Evolutionary conservation across 2,113 vertebrate genomes (phyloP), one percentile per base, ranked within the genome.

Genomic region (Hystrix cristata): DNA sequence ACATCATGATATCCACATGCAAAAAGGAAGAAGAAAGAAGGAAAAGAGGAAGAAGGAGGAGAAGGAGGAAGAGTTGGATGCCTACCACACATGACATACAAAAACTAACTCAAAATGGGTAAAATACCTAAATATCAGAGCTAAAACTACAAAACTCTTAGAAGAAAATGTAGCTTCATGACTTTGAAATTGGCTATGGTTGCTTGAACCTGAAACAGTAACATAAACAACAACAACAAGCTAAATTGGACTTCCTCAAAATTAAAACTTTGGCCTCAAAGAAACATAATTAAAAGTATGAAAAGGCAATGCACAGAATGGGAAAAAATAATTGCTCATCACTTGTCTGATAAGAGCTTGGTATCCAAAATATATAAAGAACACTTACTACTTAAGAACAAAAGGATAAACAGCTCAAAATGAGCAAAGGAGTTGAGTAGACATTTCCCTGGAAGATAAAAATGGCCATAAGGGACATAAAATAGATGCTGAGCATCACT

Each of bases 61-160:
- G n/a, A n/a, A n/a, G 38, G 79, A 38, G 21, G 2, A 8, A 7
- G 18, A 18, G 27, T 4, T 81, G 48, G 81, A 55, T 15, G 12
- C 11, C 23, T 80, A 38, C 53, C 69, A 85, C 72, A 64, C 9
- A 71, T 72, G 19, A 80, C 78, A 57, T 71, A 31, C n/a, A 80
- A 74, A 67, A 74, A 55, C 64, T 83, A 74, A 83, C 12, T 72
- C n/a, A 53, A 89, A 72, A 72, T 72, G 48, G 13, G 48, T 43
- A 81, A 86, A 71, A 86, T 23, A 90, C 18, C 55, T 85, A 31
- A 96, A 51, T 34, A 38, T 43, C 81, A 87, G 23, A 94, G 48
- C 48, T 83, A 84, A 94, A 78, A 65, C 21, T n/a, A 55, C 29
- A 76, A n/a, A 67, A 34, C 29, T 31, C 15, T 65, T 65, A n/a